Evolutionary conservation across 1,140 invertebrate species (phyloP), one percentile per base, ranked within the genome.

Genomic region (Eumeta japonica): DNA sequence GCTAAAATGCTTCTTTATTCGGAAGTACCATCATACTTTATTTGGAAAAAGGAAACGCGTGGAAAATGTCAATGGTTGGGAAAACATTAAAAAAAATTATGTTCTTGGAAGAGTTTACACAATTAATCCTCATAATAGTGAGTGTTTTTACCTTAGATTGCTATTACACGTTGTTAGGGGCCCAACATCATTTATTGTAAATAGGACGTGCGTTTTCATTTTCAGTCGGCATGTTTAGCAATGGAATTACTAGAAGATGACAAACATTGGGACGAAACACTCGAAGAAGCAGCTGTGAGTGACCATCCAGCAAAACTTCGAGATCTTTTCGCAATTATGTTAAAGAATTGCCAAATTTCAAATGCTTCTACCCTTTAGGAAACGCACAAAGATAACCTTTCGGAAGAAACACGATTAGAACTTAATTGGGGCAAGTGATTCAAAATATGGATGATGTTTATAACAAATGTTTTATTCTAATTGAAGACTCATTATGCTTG

Each of bases 221-320:
- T 32, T 43, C 48, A 48, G 41, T 39, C 40, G 42, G 37, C 43
- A 24, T 49, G 50, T 35, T 33, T 37, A 19, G 36, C 31, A 15
- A 7, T 27, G 30, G 42, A 37, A 41, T 49, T 46, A 27, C 38
- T 49, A 4, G 41, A 49, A 43, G 40, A 46, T 14, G 44, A 49
- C 46, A 16, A 42, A 11, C 46, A 52, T 35, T 49, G 41, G 44
- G 39, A 35, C 16, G 28, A 42, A 3, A 41, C 43, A 37, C 12
- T 49, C 10, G 39, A 28, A 12, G 45, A 45, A 45, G 40, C 48
- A 9, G 42, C 40, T 14, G 7, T 45, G 16, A 41, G 27, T 1
- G 18, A 48, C 7, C 36, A 28, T 40, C 27, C 33, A 16, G 7
- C 17, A 35, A 14, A 35, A 31, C 12, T 46, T 16, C 41, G 44